Evolutionary conservation across 2,888 invertebrate species (phyloP), one percentile per base, ranked within the genome.

Genomic region (Trichacis sp.): DNA sequence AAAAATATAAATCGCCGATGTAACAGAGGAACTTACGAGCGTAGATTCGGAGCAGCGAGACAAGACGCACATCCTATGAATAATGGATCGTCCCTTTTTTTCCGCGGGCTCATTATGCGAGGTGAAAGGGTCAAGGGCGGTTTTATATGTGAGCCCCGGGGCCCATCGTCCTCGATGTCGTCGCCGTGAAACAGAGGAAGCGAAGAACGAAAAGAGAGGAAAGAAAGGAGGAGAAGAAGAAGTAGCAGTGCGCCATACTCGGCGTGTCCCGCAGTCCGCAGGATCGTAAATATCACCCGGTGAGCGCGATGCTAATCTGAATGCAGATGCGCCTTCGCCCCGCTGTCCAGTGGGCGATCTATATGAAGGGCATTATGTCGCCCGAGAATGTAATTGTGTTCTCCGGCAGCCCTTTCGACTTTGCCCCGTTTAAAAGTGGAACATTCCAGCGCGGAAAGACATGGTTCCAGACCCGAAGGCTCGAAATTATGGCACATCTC

Each of bases 81-180:
- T 80, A 80, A 79, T 79, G 77, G 78, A 80, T 77, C 69, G 68
- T 59, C 48, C 59, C 57, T 60, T 5, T 24, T 24, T 24, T 53
- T 53, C 33, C 38, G 51, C 71, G 64, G 73, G 73, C 77, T 79
- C 78, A 79, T 80, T 80, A 80, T 79, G 72, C 79, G 74, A 76
- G 80, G 78, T 77, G 73, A 75, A 73, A 72, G 74, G 78, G 80
- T 80, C 79, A 78, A 80, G 79, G 79, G 76, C 79, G 75, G 74
- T 73, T 76, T 76, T 76, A 73, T 77, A 72, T 71, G 70, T 72
- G 74, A 73, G 58, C 69, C 54, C 63, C 63, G 68, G 57, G 60
- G 42, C 18, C 62, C 58, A 53, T 48, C 58, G 58, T 53, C 47
- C 52, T 38, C 24, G 54, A 57, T 49, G 59, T 59, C 64, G 63